These are phyloP conservation scores for Aphis gossypii DNA, from an alignment of 1,140 invertebrate genomes.

Conservation along the genomic window DNA sequence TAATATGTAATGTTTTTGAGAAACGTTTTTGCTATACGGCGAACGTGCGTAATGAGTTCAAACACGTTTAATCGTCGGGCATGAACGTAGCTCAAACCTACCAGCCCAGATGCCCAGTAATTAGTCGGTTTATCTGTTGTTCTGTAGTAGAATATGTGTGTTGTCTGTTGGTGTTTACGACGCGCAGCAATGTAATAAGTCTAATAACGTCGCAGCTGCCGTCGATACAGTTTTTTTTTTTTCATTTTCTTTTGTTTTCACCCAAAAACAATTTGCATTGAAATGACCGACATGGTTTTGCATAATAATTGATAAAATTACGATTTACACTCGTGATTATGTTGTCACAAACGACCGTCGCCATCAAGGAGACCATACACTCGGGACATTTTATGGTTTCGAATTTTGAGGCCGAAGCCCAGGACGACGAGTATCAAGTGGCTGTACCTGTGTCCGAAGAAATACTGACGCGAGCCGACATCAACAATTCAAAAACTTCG, in stretches of 20 bases:
- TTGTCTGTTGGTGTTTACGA: not conserved
- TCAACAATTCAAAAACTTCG: conserved; percentile 82
- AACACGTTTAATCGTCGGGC: conserved; percentile 33
- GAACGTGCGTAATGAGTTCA: conserved; percentile 45
- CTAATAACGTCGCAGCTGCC: not conserved
- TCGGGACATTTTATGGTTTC: conserved; percentile 99
- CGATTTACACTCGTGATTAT: not conserved
- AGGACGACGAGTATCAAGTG: conserved; percentile 85
- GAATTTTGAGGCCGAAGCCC: conserved; percentile 90
- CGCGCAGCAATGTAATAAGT: not conserved
- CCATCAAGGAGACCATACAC: conserved; percentile 81
- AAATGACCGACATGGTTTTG: not conserved
- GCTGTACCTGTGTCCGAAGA: conserved; percentile 79
- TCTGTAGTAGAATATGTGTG: not conserved
- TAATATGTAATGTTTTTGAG: not conserved
- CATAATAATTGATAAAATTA: not conserved
- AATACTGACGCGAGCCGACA: conserved; percentile 63
- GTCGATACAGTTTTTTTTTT: not conserved
- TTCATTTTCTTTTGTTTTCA: not conserved
- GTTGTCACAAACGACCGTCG: not conserved
- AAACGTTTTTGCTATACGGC: conserved; percentile 11
- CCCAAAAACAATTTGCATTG: not conserved
- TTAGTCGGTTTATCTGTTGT: not conserved
- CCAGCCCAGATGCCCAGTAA: not conserved
- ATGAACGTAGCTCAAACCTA: not conserved